Evolutionary conservation across 2,797 vertebrate genomes (phyloP).

Genomic region (Dipus sagitta): DNA sequence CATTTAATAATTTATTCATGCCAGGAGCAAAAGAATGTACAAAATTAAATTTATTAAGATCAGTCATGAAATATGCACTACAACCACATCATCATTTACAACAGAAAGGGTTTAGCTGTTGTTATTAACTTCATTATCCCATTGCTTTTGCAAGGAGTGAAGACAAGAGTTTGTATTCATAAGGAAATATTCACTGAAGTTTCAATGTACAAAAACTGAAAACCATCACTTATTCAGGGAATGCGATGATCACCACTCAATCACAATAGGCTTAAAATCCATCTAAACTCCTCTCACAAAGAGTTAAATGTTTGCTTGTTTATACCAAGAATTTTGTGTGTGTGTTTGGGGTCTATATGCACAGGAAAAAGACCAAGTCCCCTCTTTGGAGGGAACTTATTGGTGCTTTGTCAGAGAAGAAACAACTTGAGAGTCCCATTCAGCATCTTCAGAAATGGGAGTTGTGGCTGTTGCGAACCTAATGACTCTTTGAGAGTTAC

Average conservation of each 20-base stretch:
- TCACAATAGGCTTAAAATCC: neutral
- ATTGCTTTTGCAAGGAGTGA: neutral
- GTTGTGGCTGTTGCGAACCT: neutral
- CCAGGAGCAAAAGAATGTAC: conserved; percentile 56
- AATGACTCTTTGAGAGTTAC: neutral
- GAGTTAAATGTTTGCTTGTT: conserved; percentile 29
- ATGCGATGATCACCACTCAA: neutral
- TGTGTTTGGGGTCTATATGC: neutral
- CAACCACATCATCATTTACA: too few relatives aligned
- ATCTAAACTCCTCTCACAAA: neutral
- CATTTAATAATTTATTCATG: conserved; percentile 65
- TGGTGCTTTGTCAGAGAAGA: neutral
- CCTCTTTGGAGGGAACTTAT: neutral
- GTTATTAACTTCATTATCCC: neutral
- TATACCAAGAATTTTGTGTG: neutral
- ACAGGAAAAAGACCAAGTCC: neutral
- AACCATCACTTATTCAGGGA: neutral
- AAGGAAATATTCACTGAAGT: neutral
- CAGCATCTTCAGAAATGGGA: neutral
- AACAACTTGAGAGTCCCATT: neutral
- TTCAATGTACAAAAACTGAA: neutral
- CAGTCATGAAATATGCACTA: neutral
- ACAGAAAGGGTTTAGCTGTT: neutral
- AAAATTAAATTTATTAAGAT: conserved; percentile 69
- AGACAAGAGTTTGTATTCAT: neutral